These are phyloP conservation scores for Pollenia griseotomentosa DNA, from an alignment of 2,888 invertebrate genomes.

Conservation along the genomic window DNA sequence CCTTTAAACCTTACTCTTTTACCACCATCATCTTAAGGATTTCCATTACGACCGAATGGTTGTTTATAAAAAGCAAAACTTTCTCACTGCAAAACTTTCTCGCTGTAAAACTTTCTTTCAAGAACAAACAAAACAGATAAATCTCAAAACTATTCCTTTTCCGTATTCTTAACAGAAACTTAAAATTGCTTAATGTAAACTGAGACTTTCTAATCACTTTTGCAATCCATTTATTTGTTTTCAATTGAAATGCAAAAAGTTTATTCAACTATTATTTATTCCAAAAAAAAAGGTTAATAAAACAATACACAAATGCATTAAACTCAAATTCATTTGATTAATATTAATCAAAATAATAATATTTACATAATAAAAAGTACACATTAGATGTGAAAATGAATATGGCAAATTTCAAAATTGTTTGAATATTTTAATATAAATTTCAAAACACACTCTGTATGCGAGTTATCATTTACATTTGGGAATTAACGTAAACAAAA, in stretches of 20 bases:
- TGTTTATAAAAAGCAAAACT: too few species aligned
- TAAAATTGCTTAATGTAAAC: too few species aligned
- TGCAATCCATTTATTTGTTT: too few species aligned
- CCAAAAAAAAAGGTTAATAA: not conserved
- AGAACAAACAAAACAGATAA: too few species aligned
- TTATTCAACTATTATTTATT: conserved; percentile 20
- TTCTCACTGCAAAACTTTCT: too few species aligned
- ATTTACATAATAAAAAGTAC: conserved; percentile 49
- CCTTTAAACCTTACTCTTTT: too few species aligned
- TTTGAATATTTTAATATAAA: not conserved
- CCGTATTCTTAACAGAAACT: too few species aligned
- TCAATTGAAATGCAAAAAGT: not conserved
- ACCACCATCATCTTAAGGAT: too few species aligned
- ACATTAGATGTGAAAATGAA: conserved; percentile 1
- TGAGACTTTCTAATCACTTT: too few species aligned
- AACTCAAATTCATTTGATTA: not conserved
- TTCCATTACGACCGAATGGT: too few species aligned
- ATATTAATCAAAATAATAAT: conserved; percentile 52
- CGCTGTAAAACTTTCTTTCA: too few species aligned
- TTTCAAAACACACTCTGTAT: not conserved
- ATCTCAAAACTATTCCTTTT: too few species aligned
- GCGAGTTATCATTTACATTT: not conserved
- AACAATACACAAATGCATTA: not conserved
- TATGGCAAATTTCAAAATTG: not conserved
- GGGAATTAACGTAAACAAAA: not conserved